These are phyloP conservation scores for Pogonocherus hispidulus DNA, from an alignment of 2,888 invertebrate species.

Conservation along the genomic window DNA sequence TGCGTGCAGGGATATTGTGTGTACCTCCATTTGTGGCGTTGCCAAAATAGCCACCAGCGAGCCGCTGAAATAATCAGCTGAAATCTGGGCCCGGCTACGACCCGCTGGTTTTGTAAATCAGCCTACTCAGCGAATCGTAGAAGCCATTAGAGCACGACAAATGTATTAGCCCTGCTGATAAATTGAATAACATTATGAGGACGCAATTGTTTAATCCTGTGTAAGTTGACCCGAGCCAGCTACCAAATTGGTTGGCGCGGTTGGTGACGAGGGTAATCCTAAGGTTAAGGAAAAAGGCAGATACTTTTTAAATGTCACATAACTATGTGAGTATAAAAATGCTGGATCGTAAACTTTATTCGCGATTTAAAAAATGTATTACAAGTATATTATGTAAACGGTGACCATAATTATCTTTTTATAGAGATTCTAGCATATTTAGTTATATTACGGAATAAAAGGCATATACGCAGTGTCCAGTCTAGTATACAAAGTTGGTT, in stretches of 20 bases:
- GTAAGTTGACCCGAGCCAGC: conserved; percentile 22
- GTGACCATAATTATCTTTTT: too few relatives aligned
- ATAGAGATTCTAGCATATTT: too few relatives aligned
- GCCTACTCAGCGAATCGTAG: conserved; percentile 34
- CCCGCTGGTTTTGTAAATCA: conserved; percentile 13
- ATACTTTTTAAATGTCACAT: too few relatives aligned
- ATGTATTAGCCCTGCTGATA: conserved; percentile 37
- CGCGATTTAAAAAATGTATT: too few relatives aligned
- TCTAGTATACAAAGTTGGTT: too few relatives aligned
- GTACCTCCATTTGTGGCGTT: background rate
- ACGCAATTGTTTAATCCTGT: conserved; percentile 19
- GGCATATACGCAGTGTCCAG: too few relatives aligned
- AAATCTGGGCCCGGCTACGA: background rate
- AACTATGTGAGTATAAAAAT: too few relatives aligned
- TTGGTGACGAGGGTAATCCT: conserved; percentile 15
- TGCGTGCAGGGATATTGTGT: background rate
- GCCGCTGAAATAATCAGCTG: background rate
- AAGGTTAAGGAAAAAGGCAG: conserved; percentile 7
- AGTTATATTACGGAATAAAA: too few relatives aligned
- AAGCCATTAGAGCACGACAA: conserved; percentile 37
- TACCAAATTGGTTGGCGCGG: conserved; percentile 22
- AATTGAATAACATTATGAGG: conserved; percentile 40
- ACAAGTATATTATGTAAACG: too few relatives aligned
- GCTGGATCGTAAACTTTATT: too few relatives aligned
- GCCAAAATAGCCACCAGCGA: background rate